Percentiles rank a stretch among this genome's conserved stretches.
phyloP scores from a whole-genome alignment of 1,140 invertebrate genomes.

The Penaeus vannamei region DNA sequence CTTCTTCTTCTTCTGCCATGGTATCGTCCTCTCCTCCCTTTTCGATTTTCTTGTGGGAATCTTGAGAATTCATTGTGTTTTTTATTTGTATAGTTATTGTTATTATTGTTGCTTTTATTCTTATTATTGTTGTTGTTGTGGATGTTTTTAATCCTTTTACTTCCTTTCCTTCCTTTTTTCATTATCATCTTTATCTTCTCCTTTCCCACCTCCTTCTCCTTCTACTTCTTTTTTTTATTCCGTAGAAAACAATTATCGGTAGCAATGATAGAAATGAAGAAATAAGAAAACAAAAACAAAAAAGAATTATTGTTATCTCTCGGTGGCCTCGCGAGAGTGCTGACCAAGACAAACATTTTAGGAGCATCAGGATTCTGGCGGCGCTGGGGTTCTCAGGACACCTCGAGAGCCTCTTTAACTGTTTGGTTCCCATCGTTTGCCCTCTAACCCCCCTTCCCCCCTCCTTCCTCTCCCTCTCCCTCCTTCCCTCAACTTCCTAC shows the following conservation, averaged over 20 bases:
- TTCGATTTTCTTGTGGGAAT: neutral
- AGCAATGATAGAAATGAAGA: no score
- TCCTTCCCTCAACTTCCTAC: slow-evolving; percentile 17
- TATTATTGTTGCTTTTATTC: neutral
- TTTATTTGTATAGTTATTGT: neutral
- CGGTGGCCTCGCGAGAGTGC: no score
- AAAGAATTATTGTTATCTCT: no score
- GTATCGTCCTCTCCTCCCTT: neutral
- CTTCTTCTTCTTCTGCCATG: neutral
- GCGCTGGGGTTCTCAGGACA: no score
- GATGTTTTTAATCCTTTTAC: neutral
- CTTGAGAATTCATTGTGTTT: neutral
- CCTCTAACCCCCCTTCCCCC: neutral
- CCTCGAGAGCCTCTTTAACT: neutral
- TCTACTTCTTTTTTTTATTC: no score
- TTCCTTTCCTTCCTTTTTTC: neutral
- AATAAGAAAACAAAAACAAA: no score
- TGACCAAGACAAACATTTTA: no score
- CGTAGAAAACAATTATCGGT: no score
- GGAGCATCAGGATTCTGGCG: no score
- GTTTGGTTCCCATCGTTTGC: no score
- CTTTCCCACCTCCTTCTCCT: neutral
- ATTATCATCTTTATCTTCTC: neutral
- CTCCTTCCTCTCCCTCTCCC: slow-evolving; percentile 8
- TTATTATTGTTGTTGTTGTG: neutral